A percentile compares a stretch with the other conserved stretches of the same genome.
phyloP scores from a whole-genome alignment of 2,113 vertebrate species.

The Larimichthys polyactis region DNA sequence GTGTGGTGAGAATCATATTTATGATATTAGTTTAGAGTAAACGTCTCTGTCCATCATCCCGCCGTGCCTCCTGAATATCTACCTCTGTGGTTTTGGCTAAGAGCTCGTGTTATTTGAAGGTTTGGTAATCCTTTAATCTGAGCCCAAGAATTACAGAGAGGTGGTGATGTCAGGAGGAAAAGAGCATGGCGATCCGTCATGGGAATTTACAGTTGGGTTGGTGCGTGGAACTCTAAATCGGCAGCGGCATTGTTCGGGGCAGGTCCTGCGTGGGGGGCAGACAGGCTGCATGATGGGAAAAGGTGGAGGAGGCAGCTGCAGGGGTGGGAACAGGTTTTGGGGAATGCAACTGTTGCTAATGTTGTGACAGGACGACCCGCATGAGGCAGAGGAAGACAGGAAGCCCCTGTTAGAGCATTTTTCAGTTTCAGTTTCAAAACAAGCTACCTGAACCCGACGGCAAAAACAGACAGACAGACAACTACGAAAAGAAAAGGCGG shows the following conservation, averaged over 20 bases:
- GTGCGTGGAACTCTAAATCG: constrained; percentile 84
- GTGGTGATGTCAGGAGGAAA: constrained; percentile 84
- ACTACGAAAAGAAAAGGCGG: too few relatives aligned
- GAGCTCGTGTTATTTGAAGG: constrained; percentile 68
- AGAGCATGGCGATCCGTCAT: constrained; percentile 77
- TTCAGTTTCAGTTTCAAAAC: too few relatives aligned
- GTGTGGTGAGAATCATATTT: neutral
- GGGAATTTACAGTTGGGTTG: constrained; percentile 85
- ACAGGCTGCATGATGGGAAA: constrained; percentile 56
- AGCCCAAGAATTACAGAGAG: constrained; percentile 75
- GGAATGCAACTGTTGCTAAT: constrained; percentile 46
- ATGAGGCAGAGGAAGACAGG: constrained; percentile 13
- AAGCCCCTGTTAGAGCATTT: neutral
- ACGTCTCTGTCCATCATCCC: neutral
- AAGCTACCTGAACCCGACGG: too few relatives aligned
- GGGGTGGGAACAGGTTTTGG: constrained; percentile 30
- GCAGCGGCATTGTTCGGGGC: constrained; percentile 72
- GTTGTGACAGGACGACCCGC: constrained; percentile 30
- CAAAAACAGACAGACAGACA: too few relatives aligned
- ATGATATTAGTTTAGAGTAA: neutral
- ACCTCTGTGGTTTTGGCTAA: constrained; percentile 40
- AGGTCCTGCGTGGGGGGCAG: constrained; percentile 70
- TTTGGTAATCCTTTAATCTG: constrained; percentile 83
- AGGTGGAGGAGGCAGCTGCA: constrained; percentile 12
- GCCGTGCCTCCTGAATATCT: neutral